A percentile compares a stretch with the other conserved stretches of the same genome.
These are phyloP conservation scores for Lucilia cuprina DNA, from an alignment of 1,140 invertebrate species.

Conservation along the genomic window DNA sequence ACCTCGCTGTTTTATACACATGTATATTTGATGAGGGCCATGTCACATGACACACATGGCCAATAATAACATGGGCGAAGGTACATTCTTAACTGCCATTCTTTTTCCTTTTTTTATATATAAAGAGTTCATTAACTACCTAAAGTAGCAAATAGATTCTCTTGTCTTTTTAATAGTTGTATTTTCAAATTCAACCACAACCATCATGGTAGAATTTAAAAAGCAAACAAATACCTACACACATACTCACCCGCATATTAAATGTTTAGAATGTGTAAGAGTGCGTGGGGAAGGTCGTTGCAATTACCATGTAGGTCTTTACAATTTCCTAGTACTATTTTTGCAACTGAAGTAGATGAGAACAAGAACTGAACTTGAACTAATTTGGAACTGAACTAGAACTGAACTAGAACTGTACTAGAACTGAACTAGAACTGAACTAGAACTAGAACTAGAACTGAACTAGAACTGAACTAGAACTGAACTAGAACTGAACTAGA, in stretches of 20 bases:
- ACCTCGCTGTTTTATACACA: not conserved
- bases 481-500: no score
- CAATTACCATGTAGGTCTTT: no score
- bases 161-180: not conserved
- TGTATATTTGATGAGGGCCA: not conserved
- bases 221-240: not conserved
- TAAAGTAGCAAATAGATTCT: not conserved
- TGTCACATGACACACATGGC: not conserved
- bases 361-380: no score
- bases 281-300: no score
- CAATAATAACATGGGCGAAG: not conserved
- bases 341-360: no score
- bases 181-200: not conserved
- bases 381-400: no score
- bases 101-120: not conserved
- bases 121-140: slow-evolving; percentile 6
- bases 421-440: no score
- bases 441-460: no score
- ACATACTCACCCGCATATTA: not conserved
- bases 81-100: not conserved
- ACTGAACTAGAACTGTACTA: no score
- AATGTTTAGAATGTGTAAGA: not conserved
- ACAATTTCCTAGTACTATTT: no score
- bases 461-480: no score
- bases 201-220: not conserved